These are phyloP conservation scores for Brachylomia viminalis DNA, from an alignment of 2,888 invertebrate genomes.

Conservation along the genomic window DNA sequence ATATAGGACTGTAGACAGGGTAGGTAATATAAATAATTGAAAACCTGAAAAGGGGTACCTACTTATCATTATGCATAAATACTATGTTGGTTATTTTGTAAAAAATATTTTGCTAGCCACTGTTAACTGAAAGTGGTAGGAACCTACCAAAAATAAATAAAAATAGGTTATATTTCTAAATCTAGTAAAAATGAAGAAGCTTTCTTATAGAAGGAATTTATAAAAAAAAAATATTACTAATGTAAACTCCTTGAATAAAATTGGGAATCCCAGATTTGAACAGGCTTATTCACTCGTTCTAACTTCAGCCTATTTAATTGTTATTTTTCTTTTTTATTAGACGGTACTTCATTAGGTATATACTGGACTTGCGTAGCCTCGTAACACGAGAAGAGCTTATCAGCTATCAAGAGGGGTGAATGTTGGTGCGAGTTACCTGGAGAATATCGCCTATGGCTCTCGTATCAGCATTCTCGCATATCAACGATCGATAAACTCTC, in stretches of 20 bases:
- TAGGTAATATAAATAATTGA: constrained; percentile 7
- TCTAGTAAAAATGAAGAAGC: background rate
- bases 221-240: background rate
- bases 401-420: background rate
- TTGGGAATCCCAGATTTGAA: background rate
- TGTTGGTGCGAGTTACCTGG: background rate
- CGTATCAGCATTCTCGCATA: background rate
- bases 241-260: background rate
- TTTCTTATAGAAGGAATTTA: background rate
- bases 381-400: background rate
- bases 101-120: background rate
- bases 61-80: background rate
- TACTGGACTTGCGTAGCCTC: background rate
- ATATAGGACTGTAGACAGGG: constrained; percentile 26
- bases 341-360: background rate
- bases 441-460: background rate
- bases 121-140: background rate
- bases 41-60: background rate
- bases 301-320: background rate
- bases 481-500: background rate
- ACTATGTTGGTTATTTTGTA: background rate
- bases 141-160: background rate
- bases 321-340: background rate
- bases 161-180: background rate
- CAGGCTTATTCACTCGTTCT: background rate